Conservation (phyloP, 2,888 invertebrate genomes). For the Chrysopilus asiliformis region DNA sequence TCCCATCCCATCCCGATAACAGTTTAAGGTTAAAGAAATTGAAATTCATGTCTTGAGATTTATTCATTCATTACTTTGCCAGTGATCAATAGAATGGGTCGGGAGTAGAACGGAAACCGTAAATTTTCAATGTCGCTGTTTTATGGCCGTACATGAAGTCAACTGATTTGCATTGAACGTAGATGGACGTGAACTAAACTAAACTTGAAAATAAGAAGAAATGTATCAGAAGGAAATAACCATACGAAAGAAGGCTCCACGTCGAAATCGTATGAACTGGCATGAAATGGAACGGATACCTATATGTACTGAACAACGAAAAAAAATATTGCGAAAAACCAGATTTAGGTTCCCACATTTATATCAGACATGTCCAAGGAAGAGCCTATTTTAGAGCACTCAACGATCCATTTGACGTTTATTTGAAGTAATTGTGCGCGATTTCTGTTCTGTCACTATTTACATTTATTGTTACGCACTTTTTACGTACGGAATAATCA, state of each 20-base stretch:
- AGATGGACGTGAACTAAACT: no score
- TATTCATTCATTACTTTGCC: slow-evolving; percentile 17
- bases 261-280: no score
- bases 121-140: slow-evolving; percentile 16
- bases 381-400: slow-evolving; percentile 4
- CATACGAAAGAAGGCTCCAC: no score
- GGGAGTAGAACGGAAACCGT: slow-evolving; percentile 16
- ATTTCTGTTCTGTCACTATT: slow-evolving; percentile 8
- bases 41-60: slow-evolving; percentile 16
- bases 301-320: no score
- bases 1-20: no score
- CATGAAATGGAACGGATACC: no score
- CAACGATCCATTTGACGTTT: slow-evolving; percentile 11
- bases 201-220: no score
- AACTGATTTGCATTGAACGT: slow-evolving; percentile 17
- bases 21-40: no score
- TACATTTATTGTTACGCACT: background rate
- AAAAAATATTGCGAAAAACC: no score
- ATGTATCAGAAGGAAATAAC: no score
- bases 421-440: slow-evolving; percentile 12
- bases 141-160: slow-evolving; percentile 14
- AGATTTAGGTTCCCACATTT: slow-evolving; percentile 16
- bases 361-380: slow-evolving; percentile 8
- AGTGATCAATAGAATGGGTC: slow-evolving; percentile 14
- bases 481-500: background rate